Base-by-base conservation (phyloP, 1,140 invertebrate genomes). In the Medauroidea extradentata region DNA sequence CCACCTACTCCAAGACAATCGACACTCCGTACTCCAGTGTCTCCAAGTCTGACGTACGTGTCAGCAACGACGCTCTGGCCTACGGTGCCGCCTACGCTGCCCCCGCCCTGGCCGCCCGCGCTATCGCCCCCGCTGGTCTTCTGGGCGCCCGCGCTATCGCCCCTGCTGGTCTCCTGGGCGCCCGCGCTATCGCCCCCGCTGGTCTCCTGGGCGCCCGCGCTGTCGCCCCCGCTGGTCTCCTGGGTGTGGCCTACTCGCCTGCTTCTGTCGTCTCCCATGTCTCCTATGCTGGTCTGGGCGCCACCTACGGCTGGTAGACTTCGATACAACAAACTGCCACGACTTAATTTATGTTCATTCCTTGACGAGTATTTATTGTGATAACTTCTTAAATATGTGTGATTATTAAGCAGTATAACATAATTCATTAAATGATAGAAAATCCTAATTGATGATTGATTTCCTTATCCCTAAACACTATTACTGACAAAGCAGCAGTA, bases 241-340 rank as follows among this genome's bases (percentile, higher is more conserved):
- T 66, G 55, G 68, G 60, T 41, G 65, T 65, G 29, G 64, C 69
- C 25, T 61, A 62, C 44, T 65, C 61, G 23, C 61, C 64, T 25
- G 67, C 67, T 57, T 62, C 63, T 54, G 53, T 42, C 48, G 58
- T 61, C 34, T 52, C 61, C 38, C 55, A 58, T 24, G 14, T 59
- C 14, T 55, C 70, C 65, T 80, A 78, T 70, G 71, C 71, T 53
- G 77, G 78, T 60, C 71, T 75, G 50, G 78, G 77, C 48, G 74
- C 75, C 57, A 74, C 75, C 69, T 81, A 80, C 29, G 29, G 29
- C 29, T 34, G 29, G 29, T 34, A 34, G 11, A 34, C 5, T 34
- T 4, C 4, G 11, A 11, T 7, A 4, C 4, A 34, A 4, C n/a
- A n/a, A 34, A 4, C 4, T 11, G 11, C 29, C 5, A 34, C 29